Evolutionary conservation across 2,113 vertebrate genomes (phyloP), one percentile per base, ranked within the genome.

Genomic region (Malurus cyaneus): DNA sequence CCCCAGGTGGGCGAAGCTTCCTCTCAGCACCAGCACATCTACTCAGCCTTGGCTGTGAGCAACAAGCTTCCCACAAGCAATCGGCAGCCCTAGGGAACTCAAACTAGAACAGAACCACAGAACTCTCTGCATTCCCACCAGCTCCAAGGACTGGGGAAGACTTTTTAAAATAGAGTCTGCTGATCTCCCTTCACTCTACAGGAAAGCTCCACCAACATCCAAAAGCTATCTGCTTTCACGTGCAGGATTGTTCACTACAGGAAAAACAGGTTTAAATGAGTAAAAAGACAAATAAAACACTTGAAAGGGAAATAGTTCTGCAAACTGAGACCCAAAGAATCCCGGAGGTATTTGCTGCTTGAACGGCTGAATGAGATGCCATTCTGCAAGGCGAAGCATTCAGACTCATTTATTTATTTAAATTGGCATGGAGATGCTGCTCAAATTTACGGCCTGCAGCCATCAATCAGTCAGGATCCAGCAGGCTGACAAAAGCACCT

Each of bases 361-460:
- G 77, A 95, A 36, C 0, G 20, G 65, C 84, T 86, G 86, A 92
- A 88, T 70, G 64, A 96, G 73, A 94, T 92, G 92, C 96, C 93
- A 93, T 94, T 95, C 93, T 96, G 84, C 74, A 60, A 86, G 56
- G 86, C 26, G 0, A 94, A 89, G 80, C 67, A 50, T 76, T 89
- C 16, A 6, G 82, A 82, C 71, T 92, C 64, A 47, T 76, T 95
- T 95, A 89, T 96, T 96, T 95, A 96, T 96, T 97, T 94, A 85
- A 96, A 93, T 73, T 96, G 88, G 66, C 91, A 78, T 34, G 1
- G 31, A 92, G 89, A 96, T 5, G 3, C 54, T 72, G 89, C 67
- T 96, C 88, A 79, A 46, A 80, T 93, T 66, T 95, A 78, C 80
- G 34, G 85, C 96, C 91, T 89, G 89, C 70, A 92, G 95, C 91